phyloP scores from a whole-genome alignment of 2,888 invertebrate genomes.

The Tenthredo scrophulariae region DNA sequence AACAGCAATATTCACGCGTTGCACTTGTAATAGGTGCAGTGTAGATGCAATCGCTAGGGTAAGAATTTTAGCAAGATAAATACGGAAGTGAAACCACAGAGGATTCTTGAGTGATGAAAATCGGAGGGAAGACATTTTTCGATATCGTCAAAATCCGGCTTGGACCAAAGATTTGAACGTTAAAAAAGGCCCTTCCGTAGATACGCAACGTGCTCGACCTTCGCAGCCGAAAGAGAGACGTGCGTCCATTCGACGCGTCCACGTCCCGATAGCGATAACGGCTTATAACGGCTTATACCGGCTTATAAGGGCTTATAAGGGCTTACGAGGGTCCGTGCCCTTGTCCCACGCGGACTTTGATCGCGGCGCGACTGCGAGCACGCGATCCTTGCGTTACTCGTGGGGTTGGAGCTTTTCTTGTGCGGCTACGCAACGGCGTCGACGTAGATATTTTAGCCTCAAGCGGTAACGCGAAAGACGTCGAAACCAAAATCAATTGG shows the following conservation, averaged over 20 bases:
- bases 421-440: not conserved
- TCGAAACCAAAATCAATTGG: not conserved
- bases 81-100: not conserved
- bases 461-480: not conserved
- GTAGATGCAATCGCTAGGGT: not conserved
- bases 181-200: not conserved
- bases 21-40: not conserved
- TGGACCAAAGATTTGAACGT: not conserved
- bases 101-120: not conserved
- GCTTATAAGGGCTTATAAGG: conserved; percentile 49
- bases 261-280: conserved; percentile 49
- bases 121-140: not conserved
- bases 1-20: not conserved
- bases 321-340: conserved; percentile 49
- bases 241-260: conserved; percentile 47
- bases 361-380: conserved; percentile 59
- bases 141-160: not conserved
- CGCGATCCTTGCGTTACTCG: conserved; percentile 33
- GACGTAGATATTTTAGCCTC: conserved; percentile 22
- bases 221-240: conserved; percentile 41
- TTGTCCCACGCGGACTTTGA: conserved; percentile 63
- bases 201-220: conserved; percentile 20
- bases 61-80: not conserved
- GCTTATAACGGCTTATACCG: conserved; percentile 52
- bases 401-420: not conserved